phyloP scores from a whole-genome alignment of 2,888 invertebrate species.

The Idaea straminata region DNA sequence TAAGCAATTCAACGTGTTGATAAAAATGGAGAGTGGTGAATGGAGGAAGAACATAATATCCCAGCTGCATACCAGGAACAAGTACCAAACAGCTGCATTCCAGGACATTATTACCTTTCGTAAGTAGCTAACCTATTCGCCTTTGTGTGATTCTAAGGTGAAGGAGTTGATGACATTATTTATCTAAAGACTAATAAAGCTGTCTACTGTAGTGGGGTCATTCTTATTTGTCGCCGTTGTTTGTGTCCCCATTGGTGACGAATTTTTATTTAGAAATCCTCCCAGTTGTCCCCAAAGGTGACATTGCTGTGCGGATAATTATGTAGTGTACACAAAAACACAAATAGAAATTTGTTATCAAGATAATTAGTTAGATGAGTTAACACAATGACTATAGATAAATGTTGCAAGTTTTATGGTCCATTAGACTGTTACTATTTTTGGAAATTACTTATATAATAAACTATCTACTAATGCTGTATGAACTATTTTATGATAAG shows the following conservation, averaged over 20 bases:
- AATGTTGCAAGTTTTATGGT: not conserved
- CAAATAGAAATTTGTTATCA: not conserved
- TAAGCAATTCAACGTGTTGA: conserved; percentile 30
- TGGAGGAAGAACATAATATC: conserved; percentile 87
- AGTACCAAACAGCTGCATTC: conserved; percentile 86
- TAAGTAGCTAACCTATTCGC: conserved; percentile 79
- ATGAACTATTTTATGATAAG: too few species aligned
- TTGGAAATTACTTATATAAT: too few species aligned
- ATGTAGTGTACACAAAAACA: not conserved
- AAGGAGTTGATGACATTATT: conserved; percentile 18
- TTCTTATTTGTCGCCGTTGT: too few species aligned
- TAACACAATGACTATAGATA: not conserved
- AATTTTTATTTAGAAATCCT: too few species aligned
- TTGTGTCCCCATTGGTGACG: too few species aligned
- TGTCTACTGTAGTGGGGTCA: not conserved
- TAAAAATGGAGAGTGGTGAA: conserved; percentile 69
- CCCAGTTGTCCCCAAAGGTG: too few species aligned
- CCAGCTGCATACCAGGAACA: conserved; percentile 87
- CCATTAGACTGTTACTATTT: not conserved
- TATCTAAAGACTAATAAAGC: conserved; percentile 34
- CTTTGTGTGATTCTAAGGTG: conserved; percentile 28
- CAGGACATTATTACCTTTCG: conserved; percentile 90
- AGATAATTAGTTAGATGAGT: not conserved
- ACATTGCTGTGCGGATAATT: not conserved
- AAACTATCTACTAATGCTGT: too few species aligned